Base-by-base conservation (phyloP, 2,888 invertebrate genomes). In the Eupithecia subfuscata region DNA sequence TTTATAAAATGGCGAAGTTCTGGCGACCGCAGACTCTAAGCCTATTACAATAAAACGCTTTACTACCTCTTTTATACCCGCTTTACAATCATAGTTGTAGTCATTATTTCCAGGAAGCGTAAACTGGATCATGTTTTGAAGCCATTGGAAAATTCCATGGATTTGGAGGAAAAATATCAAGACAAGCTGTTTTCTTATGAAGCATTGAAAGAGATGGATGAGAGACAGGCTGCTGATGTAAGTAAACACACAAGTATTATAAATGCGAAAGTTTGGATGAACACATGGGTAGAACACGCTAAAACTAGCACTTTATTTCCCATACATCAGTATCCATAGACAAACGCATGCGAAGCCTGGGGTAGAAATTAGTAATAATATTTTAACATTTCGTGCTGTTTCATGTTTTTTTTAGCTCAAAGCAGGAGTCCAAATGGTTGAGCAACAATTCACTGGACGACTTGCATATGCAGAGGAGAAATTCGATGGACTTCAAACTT, bases 101-200 rank as follows among this genome's bases (percentile, higher is more conserved):
- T 73, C 70, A 75, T 43, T 73, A 75, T 73, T 77, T 77, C 43
- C 81, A 94, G 94, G 78, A 95, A 95, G 84, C 88, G 95, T 75
- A 94, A 93, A 85, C 86, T 92, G 18, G 92, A 94, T 25, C 94
- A 95, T 72, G 94, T 94, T 25, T 82, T 95, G 37, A 95, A 95
- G 80, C 87, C 92, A 2, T 73, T 92, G 22, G 92, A 93, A 77
- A 87, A 86, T 22, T 87, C 90, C 18, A 40, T 77, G 16, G 95
- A 95, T 82, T 87, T 94, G 73, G 95, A 94, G 83, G 95, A 94
- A 70, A 94, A 94, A 79, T 95, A 93, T 80, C 90, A 91, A 71
- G 87, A 89, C 68, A 93, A 92, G 72, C 81, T 95, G 9, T 82
- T 89, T 11, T 71, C 87, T 2, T 95, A 91, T 70, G 90, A 93